phyloP scores from a whole-genome alignment of 2,113 vertebrate species.

The Vicugna pacos region DNA sequence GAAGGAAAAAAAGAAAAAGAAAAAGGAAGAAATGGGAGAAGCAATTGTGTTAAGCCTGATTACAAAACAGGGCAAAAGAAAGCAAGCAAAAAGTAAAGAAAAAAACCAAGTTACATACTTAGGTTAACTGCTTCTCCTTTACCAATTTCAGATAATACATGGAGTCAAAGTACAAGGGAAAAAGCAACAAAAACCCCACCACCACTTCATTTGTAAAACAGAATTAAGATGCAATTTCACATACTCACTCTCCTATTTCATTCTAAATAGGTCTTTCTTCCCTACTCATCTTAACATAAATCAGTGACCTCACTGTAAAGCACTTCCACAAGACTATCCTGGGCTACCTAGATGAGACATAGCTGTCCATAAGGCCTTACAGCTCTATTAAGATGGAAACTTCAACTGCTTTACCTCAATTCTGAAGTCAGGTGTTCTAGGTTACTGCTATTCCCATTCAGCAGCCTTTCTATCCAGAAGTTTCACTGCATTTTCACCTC shows the following conservation, averaged over 20 bases:
- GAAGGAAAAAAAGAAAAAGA: background rate
- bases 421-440: background rate
- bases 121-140: background rate
- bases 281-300: background rate
- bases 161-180: background rate
- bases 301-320: background rate
- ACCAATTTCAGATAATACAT: background rate
- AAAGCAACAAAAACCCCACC: background rate
- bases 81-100: background rate
- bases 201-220: slow-evolving; percentile 10
- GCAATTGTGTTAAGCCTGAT: background rate
- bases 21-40: background rate
- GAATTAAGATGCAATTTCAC: slow-evolving; percentile 18
- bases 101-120: background rate
- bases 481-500: background rate
- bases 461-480: background rate
- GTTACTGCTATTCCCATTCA: background rate
- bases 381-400: background rate
- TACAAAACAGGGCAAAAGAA: background rate
- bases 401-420: background rate
- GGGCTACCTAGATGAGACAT: background rate
- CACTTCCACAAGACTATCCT: background rate
- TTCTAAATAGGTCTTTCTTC: background rate
- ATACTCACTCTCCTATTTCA: background rate
- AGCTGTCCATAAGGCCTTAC: background rate